Evolutionary conservation across 2,797 vertebrate species (phyloP), one percentile per base, ranked within the genome.

Genomic region (Rhinella marina): DNA sequence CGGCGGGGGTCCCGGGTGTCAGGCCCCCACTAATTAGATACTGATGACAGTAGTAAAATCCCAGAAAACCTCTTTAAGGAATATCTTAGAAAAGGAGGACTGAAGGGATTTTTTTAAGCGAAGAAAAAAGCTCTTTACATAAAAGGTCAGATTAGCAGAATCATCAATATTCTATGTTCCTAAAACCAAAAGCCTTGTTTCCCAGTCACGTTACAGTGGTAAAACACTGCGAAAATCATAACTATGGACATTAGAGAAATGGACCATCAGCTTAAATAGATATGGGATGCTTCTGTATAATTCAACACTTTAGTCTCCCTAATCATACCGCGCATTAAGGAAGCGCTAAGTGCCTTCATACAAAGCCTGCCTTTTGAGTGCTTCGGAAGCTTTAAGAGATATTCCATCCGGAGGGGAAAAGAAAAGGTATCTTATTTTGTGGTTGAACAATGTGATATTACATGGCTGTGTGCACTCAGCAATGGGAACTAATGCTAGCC

Each of bases 361-460:
- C 62, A 64, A 64, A 64, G 61, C 41, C n/a, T 19, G 61, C 14
- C 8, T 56, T 56, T 72, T 72, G 25, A 50, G 14, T 27, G 70
- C 62, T 82, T 82, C 54, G 81, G 50, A 72, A 82, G 64, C 62
- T 29, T 72, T 73, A 73, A 84, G 54, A 41, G 70, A 84, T 59
- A 41, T 75, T 84, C 54, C 61, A 75, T 59, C 19, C 41, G 17
- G 10, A 75, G 7, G 10, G 1, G 13, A 25, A 27, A 29, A 21
- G 11, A 57, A 82, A 72, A 83, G n/a, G 7, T 19, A 23, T 48
- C 82, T 57, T 73, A 41, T 59, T 61, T 57, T 62, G 82, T 62
- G 57, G 23, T 29, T 62, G 70, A 84, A 78, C 73, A 78, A 85
- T 52, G 57, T 64, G 75, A 77, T 64, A 85, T 85, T 54, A 85